Evolutionary conservation across 2,888 invertebrate species (phyloP), one percentile per base, ranked within the genome.

Genomic region (Therioaphis trifolii): DNA sequence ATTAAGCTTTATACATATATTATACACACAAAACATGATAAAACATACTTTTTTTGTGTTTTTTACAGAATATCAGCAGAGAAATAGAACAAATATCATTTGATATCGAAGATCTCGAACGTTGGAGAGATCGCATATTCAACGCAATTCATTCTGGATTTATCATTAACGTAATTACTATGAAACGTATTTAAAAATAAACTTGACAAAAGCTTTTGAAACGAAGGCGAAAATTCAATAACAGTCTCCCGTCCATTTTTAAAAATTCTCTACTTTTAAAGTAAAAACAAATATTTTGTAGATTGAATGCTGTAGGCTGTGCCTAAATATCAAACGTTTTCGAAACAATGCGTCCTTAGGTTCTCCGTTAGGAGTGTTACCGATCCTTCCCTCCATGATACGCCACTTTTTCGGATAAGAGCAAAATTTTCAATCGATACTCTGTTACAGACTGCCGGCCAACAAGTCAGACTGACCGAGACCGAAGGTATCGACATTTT

Each of bases 121-220:
- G 93, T 84, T 95, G 95, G 95, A 90, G 93, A 63, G 93, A 93
- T 87, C 91, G 94, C 63, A 92, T 95, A 87, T 90, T 91, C 85
- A 91, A 92, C 84, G 93, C 94, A 1, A 92, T 95, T 76, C 93
- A 94, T 86, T 91, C 91, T 75, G 92, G 92, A 27, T 88, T 90
- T 61, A 90, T 92, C 15, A 88, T 90, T 24, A 89, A 92, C 88
- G 92, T 93, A 87, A 89, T 90, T 58, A 29, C 35, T 14, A 55
- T 21, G 11, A 49, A 49, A 12, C 21, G 21, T 29, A 29, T 71
- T 80, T 63, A 63, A 63, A 63, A 63, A 63, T 12, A 24, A 55
- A 21, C 18, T 1, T 4, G 5, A 18, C 5, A 52, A 5, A 52
- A 5, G 52, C 2, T n/a, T 4, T 52, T 15, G n/a, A n/a, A n/a